Evolutionary conservation across 2,797 vertebrate species (phyloP).

Genomic region (Sciaenops ocellatus): DNA sequence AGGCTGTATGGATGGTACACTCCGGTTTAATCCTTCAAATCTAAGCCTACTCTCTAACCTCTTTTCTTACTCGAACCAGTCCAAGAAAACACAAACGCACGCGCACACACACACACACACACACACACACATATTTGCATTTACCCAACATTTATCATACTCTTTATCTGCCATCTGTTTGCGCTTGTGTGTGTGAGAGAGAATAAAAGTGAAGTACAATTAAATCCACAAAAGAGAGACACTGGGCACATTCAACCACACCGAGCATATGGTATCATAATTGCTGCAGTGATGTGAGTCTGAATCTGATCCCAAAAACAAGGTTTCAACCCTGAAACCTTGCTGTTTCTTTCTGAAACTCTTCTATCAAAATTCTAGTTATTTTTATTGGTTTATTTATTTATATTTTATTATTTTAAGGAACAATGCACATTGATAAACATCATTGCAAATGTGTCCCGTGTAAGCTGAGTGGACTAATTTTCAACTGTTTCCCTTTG

Average conservation of each 20-base stretch:
- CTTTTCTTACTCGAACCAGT: neutral
- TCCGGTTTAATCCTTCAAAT: neutral
- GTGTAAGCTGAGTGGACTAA: neutral
- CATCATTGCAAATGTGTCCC: neutral
- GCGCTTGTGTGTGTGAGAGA: neutral
- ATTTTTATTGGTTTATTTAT: neutral
- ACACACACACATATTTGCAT: neutral
- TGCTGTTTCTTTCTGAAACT: neutral
- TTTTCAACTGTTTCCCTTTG: neutral
- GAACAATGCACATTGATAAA: neutral
- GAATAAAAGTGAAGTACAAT: slow-evolving; percentile 1
- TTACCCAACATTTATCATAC: slow-evolving; percentile 11
- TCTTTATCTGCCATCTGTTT: slow-evolving; percentile 30
- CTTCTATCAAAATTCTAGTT: neutral
- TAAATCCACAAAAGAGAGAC: slow-evolving; percentile 18
- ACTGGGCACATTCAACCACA: neutral
- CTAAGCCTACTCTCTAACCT: slow-evolving; percentile 6
- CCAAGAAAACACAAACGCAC: neutral
- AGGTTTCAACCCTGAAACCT: neutral
- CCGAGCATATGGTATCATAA: slow-evolving; percentile 30
- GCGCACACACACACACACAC: neutral
- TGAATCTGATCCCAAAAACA: slow-evolving; percentile 1
- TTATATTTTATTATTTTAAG: neutral
- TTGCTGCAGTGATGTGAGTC: slow-evolving; percentile 12
- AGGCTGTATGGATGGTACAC: neutral